These are phyloP conservation scores for Acipenser ruthenus DNA, from an alignment of 2,797 vertebrate genomes.

Conservation along the genomic window DNA sequence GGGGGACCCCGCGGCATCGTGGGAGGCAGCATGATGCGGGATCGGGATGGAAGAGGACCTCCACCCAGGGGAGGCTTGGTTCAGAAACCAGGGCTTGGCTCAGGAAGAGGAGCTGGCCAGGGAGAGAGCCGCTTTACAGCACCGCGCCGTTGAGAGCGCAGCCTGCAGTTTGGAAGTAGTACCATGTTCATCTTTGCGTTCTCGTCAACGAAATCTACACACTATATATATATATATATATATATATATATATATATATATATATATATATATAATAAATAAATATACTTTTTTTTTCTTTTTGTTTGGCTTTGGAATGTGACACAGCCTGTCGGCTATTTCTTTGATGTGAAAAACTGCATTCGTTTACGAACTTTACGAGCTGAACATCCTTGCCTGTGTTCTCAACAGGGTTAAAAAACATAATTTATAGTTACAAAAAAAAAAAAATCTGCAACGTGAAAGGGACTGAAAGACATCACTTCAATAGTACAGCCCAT, in stretches of 20 bases:
- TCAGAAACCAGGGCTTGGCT: slow-evolving; percentile 57
- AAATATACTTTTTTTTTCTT: slow-evolving; percentile 42
- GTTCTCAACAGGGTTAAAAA: slow-evolving; percentile 76
- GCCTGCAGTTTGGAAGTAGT: slow-evolving; percentile 68
- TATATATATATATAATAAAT: slow-evolving; percentile 31
- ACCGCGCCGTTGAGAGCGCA: slow-evolving; percentile 76
- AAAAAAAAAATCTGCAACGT: slow-evolving; percentile 50
- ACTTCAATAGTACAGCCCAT: slow-evolving; percentile 49
- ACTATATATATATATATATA: slow-evolving; percentile 53
- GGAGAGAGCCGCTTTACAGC: slow-evolving; percentile 82
- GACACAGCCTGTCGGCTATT: slow-evolving; percentile 78
- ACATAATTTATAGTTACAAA: slow-evolving; percentile 76
- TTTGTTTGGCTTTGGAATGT: slow-evolving; percentile 89
- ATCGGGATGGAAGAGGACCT: slow-evolving; percentile 81
- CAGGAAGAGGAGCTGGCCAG: slow-evolving; percentile 73
- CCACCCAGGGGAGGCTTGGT: slow-evolving; percentile 75
- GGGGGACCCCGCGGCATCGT: slow-evolving; percentile 75
- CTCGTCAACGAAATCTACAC: slow-evolving; percentile 70
- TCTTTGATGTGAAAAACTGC: slow-evolving; percentile 62
- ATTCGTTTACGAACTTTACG: slow-evolving; percentile 70
- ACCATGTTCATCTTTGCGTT: slow-evolving; percentile 82
- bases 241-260: slow-evolving; percentile 26
- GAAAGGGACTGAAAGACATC: slow-evolving; percentile 55
- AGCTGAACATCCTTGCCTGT: slow-evolving; percentile 72
- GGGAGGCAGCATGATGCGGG: slow-evolving; percentile 82